A percentile compares a stretch with the other conserved stretches of the same genome.
These are phyloP conservation scores for Oryzias woworae DNA, from an alignment of 2,113 vertebrate genomes.

Conservation along the genomic window DNA sequence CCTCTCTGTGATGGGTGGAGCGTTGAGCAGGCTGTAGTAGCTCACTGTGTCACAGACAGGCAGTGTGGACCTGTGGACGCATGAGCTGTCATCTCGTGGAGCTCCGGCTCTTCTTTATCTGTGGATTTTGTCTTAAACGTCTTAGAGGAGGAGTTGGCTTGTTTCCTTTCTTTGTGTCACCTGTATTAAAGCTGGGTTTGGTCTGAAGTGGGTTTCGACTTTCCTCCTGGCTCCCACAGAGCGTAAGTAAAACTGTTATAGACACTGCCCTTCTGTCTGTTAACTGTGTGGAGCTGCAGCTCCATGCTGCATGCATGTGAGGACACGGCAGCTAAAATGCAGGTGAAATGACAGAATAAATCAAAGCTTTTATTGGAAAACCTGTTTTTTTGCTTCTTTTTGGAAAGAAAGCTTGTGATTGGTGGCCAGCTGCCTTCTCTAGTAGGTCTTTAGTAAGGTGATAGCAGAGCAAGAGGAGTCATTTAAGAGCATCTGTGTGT, in stretches of 20 bases:
- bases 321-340: slow-evolving; percentile 38
- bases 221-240: slow-evolving; percentile 35
- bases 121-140: slow-evolving; percentile 52
- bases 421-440: slow-evolving; percentile 43
- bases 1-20: slow-evolving; percentile 56
- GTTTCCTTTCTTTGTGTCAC: slow-evolving; percentile 8
- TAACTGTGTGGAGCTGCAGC: slow-evolving; percentile 53
- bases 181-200: slow-evolving; percentile 21
- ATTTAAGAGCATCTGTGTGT: slow-evolving; percentile 38
- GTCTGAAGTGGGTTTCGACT: slow-evolving; percentile 35
- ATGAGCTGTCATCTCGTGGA: slow-evolving; percentile 42
- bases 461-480: slow-evolving; percentile 56
- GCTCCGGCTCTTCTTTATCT: slow-evolving; percentile 23
- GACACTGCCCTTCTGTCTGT: slow-evolving; percentile 50
- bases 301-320: slow-evolving; percentile 67
- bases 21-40: slow-evolving; percentile 55
- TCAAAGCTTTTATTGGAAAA: slow-evolving; percentile 25
- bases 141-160: slow-evolving; percentile 21
- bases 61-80: slow-evolving; percentile 43
- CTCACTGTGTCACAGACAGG: slow-evolving; percentile 56
- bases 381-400: slow-evolving; percentile 36
- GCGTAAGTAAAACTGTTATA: slow-evolving; percentile 60
- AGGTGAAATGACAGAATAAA: slow-evolving; percentile 38
- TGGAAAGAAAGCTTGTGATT: slow-evolving; percentile 48
- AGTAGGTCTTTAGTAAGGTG: slow-evolving; percentile 66